Evolutionary conservation across 2,113 vertebrate species (phyloP), one percentile per base, ranked within the genome.

Genomic region (Cercocebus atys): DNA sequence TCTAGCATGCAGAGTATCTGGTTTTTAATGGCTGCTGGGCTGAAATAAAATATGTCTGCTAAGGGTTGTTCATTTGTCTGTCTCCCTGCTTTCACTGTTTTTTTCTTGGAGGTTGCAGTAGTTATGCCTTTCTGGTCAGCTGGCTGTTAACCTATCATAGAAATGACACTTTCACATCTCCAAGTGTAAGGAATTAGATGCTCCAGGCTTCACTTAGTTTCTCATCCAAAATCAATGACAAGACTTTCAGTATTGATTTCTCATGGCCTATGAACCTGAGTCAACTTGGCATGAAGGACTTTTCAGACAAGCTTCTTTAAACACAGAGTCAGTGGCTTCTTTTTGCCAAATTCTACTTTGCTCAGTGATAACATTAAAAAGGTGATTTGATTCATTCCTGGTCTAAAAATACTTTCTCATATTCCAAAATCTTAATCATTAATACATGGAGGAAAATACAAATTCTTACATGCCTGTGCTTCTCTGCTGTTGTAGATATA

Each of bases 301-400:
- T 98, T 97, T 94, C 97, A 97, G 98, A 98, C 97, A 97, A 98
- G 95, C 93, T 98, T 98, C 97, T 96, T 87, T 70, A 32, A 7
- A 95, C 95, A 82, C 97, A 96, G 88, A 98, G 96, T 98, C 8
- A 27, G 90, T 23, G 16, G 55, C 52, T 94, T 40, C 50, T 75
- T 85, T 91, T 78, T 40, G n/a, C 43, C 10, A 86, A 55, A 95
- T 4, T 88, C 59, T 4, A 47, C 75, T 78, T 73, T 98, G 43
- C 80, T 90, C 84, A 79, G 10, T 68, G 50, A 95, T 95, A 8
- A 0, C 68, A 97, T 82, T 10, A 61, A 96, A 92, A 78, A 27
- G 17, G 22, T 70, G 75, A 52, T 86, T 75, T 89, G 94, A 23
- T 83, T 68, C 38, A 57, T 95, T 76, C 32, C 38, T 35, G 59